Evolutionary conservation across 1,140 invertebrate species (phyloP).

Genomic region (Nixonia krombeini): DNA sequence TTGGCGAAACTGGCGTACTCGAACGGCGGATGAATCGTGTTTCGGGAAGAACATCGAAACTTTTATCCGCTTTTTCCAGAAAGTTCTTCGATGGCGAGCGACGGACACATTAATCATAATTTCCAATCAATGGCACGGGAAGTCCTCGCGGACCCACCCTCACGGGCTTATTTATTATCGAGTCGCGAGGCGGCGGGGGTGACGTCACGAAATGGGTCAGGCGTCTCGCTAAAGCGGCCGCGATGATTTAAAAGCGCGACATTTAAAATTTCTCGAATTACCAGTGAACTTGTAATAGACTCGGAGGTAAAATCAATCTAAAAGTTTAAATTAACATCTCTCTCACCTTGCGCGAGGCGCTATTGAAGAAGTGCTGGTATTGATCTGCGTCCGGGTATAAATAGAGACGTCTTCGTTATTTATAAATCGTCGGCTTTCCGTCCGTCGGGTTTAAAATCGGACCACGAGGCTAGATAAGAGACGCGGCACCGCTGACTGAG

Average conservation of each 20-base stretch:
- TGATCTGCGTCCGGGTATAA: slow-evolving; percentile 30
- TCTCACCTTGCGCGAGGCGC: slow-evolving; percentile 13
- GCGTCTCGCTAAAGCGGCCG: neutral
- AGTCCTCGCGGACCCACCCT: neutral
- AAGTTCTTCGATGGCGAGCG: too few species aligned
- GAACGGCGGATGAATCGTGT: neutral
- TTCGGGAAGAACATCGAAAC: neutral
- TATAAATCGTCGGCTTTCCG: slow-evolving; percentile 3
- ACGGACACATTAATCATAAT: neutral
- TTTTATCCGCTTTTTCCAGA: too few species aligned
- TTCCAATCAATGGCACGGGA: too few species aligned
- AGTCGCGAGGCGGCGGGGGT: slow-evolving; percentile 1
- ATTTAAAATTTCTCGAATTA: slow-evolving; percentile 39
- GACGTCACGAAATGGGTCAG: slow-evolving; percentile 17
- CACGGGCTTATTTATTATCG: neutral
- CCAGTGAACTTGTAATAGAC: slow-evolving; percentile 47
- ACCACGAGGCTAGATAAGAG: slow-evolving; percentile 12
- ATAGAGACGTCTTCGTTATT: slow-evolving; percentile 18
- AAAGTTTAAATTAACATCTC: slow-evolving; percentile 48
- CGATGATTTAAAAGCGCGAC: slow-evolving; percentile 21
- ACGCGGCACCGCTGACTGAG: too few species aligned
- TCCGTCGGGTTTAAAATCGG: slow-evolving; percentile 37
- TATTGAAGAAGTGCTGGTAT: slow-evolving; percentile 26
- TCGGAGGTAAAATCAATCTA: slow-evolving; percentile 44
- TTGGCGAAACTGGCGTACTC: neutral